These are phyloP conservation scores for Atlantisia rogersi DNA, from an alignment of 2,113 vertebrate species.

Conservation along the genomic window DNA sequence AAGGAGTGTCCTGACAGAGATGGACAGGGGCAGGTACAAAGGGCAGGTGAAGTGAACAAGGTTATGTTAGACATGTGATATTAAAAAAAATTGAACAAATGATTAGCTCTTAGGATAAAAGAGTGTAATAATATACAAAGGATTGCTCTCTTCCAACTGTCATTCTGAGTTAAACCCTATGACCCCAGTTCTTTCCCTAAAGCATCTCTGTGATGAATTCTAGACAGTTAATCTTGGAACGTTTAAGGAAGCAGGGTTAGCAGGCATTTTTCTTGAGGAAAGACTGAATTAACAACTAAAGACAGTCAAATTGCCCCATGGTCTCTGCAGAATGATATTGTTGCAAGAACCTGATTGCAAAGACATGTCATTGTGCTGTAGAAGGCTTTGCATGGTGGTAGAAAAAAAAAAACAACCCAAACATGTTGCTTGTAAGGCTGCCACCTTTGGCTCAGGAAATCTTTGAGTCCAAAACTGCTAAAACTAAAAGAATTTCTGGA, in stretches of 20 bases:
- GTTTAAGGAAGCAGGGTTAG: constrained; percentile 29
- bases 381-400: neutral
- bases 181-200: neutral
- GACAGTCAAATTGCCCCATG: neutral
- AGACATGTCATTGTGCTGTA: neutral
- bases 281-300: neutral
- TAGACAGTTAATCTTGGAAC: constrained; percentile 13
- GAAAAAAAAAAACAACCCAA: no score
- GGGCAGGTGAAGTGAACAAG: neutral
- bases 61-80: neutral
- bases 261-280: neutral
- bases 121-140: neutral
- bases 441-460: neutral
- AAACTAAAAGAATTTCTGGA: constrained; percentile 21
- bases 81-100: neutral
- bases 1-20: neutral
- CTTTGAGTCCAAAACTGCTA: neutral
- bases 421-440: neutral
- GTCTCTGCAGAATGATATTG: neutral
- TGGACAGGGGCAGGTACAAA: neutral
- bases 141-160: neutral
- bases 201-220: neutral
- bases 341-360: neutral
- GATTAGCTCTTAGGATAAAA: constrained; percentile 3
- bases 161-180: constrained; percentile 4